Evolutionary conservation across 2,888 invertebrate species (phyloP).

Genomic region (Geotrupes spiniger): DNA sequence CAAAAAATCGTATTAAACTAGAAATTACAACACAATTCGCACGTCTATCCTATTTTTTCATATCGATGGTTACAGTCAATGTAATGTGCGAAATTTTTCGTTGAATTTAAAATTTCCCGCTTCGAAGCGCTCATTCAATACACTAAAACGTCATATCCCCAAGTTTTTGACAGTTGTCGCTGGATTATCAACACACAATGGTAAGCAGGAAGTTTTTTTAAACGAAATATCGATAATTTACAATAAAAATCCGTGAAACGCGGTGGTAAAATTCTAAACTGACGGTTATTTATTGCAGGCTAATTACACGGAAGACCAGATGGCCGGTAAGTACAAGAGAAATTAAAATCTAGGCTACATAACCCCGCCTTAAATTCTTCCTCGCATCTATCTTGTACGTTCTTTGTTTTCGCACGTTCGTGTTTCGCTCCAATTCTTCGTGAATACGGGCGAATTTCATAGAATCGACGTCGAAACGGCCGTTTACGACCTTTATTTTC

Average conservation of each 20-base stretch:
- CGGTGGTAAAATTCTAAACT: constrained; percentile 9
- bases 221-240: constrained; percentile 9
- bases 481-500: neutral
- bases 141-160: constrained; percentile 17
- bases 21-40: too few species aligned
- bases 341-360: constrained; percentile 48
- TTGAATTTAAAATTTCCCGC: constrained; percentile 30
- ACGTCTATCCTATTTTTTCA: too few species aligned
- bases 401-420: constrained; percentile 40
- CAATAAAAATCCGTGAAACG: neutral
- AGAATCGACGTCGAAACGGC: neutral
- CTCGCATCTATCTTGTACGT: constrained; percentile 36
- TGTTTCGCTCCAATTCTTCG: constrained; percentile 27
- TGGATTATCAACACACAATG: constrained; percentile 33
- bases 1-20: too few species aligned
- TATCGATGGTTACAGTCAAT: too few species aligned
- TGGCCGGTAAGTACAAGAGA: constrained; percentile 74
- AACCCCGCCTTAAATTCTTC: constrained; percentile 45
- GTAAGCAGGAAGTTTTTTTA: constrained; percentile 30
- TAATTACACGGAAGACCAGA: constrained; percentile 86
- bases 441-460: constrained; percentile 1
- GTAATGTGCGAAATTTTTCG: too few species aligned
- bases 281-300: constrained; percentile 60
- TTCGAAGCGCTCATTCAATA: constrained; percentile 13
- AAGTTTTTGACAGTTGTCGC: constrained; percentile 37